These are phyloP conservation scores for Chymomyza costata DNA, from an alignment of 1,140 invertebrate genomes.

Conservation along the genomic window DNA sequence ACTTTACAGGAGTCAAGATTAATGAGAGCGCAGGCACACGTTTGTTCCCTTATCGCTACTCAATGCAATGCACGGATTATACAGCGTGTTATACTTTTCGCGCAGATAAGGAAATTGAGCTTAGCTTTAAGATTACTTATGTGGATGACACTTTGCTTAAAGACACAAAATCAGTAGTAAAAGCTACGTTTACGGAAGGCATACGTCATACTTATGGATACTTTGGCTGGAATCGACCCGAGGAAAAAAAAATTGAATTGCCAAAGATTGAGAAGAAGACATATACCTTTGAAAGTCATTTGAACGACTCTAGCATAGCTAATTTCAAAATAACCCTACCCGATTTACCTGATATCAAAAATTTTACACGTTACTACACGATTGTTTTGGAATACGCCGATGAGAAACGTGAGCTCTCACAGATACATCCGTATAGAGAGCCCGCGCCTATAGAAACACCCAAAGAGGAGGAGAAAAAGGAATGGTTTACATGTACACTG, in stretches of 20 bases:
- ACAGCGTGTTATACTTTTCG: constrained; percentile 90
- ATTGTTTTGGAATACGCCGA: constrained; percentile 45
- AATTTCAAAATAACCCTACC: constrained; percentile 45
- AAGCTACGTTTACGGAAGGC: constrained; percentile 78
- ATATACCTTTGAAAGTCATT: constrained; percentile 40
- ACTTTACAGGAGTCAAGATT: constrained; percentile 83
- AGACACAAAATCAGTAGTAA: constrained; percentile 77
- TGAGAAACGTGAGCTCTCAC: constrained; percentile 49
- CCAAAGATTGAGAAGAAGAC: constrained; percentile 41
- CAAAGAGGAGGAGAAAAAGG: constrained; percentile 36
- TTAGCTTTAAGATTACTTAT: constrained; percentile 49
- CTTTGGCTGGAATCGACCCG: constrained; percentile 22
- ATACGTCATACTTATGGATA: constrained; percentile 65
- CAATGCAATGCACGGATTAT: constrained; percentile 84
- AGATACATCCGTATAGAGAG: constrained; percentile 58
- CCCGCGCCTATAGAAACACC: constrained; percentile 46
- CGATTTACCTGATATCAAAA: constrained; percentile 55
- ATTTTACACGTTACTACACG: constrained; percentile 49
- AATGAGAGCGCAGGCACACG: constrained; percentile 85
- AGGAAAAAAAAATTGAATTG: constrained; percentile 18
- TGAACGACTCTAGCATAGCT: constrained; percentile 56
- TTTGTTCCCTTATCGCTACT: constrained; percentile 89
- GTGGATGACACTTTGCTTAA: constrained; percentile 49
- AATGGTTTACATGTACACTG: constrained; percentile 46
- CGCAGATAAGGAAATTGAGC: constrained; percentile 88